phyloP scores from a whole-genome alignment of 2,113 vertebrate genomes.

The Silurus glanis region DNA sequence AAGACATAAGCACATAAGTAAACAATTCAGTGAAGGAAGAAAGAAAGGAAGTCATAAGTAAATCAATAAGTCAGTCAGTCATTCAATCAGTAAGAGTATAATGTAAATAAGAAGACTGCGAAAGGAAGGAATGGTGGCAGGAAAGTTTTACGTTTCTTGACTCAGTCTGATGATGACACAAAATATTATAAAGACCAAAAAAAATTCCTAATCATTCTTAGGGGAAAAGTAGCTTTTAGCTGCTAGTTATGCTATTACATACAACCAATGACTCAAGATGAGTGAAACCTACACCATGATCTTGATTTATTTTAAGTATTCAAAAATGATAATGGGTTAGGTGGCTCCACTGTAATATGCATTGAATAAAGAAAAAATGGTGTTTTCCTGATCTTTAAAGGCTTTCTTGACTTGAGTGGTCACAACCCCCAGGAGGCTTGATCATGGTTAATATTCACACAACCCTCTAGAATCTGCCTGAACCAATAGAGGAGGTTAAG shows the following conservation, averaged over 20 bases:
- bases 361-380: not conserved
- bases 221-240: not conserved
- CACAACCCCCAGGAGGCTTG: not conserved
- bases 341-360: not conserved
- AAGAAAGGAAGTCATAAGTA: too few species aligned
- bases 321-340: not conserved
- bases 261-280: too few species aligned
- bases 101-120: too few species aligned
- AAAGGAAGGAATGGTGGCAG: too few species aligned
- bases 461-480: not conserved
- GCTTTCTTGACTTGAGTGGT: not conserved
- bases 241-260: not conserved
- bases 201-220: not conserved
- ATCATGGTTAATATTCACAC: not conserved
- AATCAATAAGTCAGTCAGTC: too few species aligned
- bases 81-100: too few species aligned
- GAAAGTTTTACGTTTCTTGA: too few species aligned
- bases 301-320: not conserved
- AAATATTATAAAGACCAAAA: too few species aligned
- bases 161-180: too few species aligned
- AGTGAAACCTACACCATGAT: not conserved
- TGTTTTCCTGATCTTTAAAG: not conserved
- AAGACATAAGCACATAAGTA: not conserved
- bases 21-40: too few species aligned
- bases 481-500: conserved; percentile 10